phyloP scores from a whole-genome alignment of 2,797 vertebrate species.

The Tympanoctomys barrerae region DNA sequence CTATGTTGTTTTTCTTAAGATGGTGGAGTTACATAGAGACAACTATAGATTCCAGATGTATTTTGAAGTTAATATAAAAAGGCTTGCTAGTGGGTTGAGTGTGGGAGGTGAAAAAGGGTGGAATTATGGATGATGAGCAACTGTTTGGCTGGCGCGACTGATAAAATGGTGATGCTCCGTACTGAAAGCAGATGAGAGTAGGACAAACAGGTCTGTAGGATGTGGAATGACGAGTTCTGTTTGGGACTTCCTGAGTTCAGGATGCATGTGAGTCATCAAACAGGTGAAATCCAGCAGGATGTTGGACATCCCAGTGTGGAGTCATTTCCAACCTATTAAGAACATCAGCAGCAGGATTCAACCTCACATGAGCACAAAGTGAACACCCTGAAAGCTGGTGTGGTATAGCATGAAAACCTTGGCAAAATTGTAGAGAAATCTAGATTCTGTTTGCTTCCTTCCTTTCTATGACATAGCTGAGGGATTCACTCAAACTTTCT shows the following conservation, averaged over 20 bases:
- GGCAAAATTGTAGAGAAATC: background rate
- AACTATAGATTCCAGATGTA: slow-evolving; percentile 9
- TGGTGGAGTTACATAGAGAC: background rate
- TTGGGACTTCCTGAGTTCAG: slow-evolving; percentile 39
- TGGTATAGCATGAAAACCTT: background rate
- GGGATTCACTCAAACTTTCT: background rate
- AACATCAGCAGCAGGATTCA: background rate
- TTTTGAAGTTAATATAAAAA: slow-evolving; percentile 7
- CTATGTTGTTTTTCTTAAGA: background rate
- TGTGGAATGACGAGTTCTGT: slow-evolving; percentile 44
- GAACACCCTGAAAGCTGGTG: background rate
- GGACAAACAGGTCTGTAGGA: slow-evolving; percentile 18
- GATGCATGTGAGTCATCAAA: slow-evolving; percentile 30
- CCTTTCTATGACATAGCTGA: background rate
- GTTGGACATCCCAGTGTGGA: background rate
- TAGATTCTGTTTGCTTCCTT: background rate
- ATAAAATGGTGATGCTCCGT: slow-evolving; percentile 48
- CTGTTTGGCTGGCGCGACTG: slow-evolving; percentile 59
- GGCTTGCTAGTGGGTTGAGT: background rate
- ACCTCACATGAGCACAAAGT: background rate
- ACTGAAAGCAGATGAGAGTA: slow-evolving; percentile 9
- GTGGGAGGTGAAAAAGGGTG: slow-evolving; percentile 7
- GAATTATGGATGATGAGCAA: slow-evolving; percentile 39
- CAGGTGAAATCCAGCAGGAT: slow-evolving; percentile 45
- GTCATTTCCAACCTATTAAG: background rate